Conservation (phyloP, 2,113 vertebrate species). For the Chelonoidis abingdonii region DNA sequence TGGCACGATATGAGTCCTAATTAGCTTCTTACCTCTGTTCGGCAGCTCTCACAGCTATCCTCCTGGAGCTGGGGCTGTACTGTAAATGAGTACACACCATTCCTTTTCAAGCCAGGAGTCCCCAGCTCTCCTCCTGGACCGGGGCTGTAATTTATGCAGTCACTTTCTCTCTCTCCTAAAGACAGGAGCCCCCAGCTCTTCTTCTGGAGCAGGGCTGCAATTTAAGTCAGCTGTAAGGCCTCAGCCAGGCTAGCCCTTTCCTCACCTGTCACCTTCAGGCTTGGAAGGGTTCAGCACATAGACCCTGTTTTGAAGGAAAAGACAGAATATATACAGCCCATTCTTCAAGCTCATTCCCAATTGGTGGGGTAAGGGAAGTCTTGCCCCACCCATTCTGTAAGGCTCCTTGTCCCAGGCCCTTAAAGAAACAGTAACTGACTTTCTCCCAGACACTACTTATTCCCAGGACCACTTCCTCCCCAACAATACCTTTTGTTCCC, state of each 20-base stretch:
- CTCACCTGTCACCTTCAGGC: neutral
- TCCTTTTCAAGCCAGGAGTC: neutral
- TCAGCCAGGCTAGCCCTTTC: neutral
- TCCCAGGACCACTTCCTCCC: neutral
- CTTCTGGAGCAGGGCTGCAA: neutral
- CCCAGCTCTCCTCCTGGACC: neutral
- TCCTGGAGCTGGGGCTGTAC: neutral
- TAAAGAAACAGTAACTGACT: neutral
- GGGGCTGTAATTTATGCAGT: neutral
- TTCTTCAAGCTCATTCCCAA: neutral
- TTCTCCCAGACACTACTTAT: too few species aligned
- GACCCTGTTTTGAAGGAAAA: too few species aligned
- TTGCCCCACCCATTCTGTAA: neutral
- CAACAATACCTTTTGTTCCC: neutral
- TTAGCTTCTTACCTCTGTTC: neutral
- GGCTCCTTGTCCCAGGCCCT: neutral
- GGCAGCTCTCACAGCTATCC: neutral
- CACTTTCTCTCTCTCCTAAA: neutral
- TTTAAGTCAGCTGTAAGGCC: too few species aligned
- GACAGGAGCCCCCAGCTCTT: too few species aligned
- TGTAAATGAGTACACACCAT: neutral
- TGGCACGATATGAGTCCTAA: neutral
- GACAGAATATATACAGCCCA: too few species aligned
- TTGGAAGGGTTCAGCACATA: too few species aligned
- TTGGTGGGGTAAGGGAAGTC: neutral